These are phyloP conservation scores for Amphipyra berbera DNA, from an alignment of 2,888 invertebrate species.

Conservation along the genomic window DNA sequence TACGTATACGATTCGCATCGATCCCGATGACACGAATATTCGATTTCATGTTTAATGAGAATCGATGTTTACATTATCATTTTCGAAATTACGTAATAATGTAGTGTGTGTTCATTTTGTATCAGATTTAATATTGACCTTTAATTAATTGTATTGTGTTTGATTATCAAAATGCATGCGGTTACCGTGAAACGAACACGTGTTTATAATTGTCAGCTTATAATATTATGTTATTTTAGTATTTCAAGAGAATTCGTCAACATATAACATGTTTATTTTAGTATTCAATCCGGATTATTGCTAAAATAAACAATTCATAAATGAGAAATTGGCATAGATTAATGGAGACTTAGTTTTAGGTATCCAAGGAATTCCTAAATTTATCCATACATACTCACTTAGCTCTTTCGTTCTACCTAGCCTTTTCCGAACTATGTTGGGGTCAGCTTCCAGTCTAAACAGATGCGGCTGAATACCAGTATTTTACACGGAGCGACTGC, in stretches of 20 bases:
- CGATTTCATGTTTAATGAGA: constrained; percentile 62
- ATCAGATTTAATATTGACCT: constrained; percentile 12
- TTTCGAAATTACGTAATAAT: constrained; percentile 42
- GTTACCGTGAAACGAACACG: not conserved
- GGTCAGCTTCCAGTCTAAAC: too few relatives aligned
- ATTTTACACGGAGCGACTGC: too few relatives aligned
- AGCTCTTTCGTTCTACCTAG: too few relatives aligned
- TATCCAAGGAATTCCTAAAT: too few relatives aligned
- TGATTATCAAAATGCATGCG: constrained; percentile 10
- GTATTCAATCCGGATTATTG: too few relatives aligned
- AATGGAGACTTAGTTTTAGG: too few relatives aligned
- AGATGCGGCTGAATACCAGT: too few relatives aligned
- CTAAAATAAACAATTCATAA: too few relatives aligned
- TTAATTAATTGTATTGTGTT: constrained; percentile 22
- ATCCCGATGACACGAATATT: constrained; percentile 65
- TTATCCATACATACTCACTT: too few relatives aligned
- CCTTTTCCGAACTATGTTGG: too few relatives aligned
- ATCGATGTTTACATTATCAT: constrained; percentile 53
- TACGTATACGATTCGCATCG: constrained; percentile 63
- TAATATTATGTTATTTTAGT: constrained; percentile 20
- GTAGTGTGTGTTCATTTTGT: constrained; percentile 24
- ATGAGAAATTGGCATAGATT: too few relatives aligned
- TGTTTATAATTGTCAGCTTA: constrained; percentile 13
- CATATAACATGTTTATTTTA: not conserved
- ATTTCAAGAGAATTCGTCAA: constrained; percentile 2